Conservation (phyloP, 2,797 vertebrate species). For the Taeniopygia guttata region DNA sequence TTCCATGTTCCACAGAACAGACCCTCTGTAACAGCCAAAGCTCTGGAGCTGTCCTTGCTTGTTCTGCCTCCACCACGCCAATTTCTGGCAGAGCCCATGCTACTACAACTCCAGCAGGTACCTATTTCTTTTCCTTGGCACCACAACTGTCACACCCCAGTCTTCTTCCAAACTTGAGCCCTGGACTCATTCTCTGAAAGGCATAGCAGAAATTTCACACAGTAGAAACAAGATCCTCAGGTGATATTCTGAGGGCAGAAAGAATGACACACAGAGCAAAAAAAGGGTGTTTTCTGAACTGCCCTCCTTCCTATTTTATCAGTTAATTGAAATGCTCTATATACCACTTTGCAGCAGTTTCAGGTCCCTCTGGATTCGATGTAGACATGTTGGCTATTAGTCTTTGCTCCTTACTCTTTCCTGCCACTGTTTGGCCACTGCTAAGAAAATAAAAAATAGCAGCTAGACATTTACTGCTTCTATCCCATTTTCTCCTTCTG, state of each 20-base stretch:
- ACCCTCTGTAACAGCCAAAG: neutral
- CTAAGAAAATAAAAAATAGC: neutral
- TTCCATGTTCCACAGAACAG: fast-evolving
- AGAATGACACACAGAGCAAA: neutral
- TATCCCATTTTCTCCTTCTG: neutral
- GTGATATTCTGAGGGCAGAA: neutral
- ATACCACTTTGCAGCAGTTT: neutral
- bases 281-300: neutral
- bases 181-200: neutral
- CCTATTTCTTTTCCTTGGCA: neutral
- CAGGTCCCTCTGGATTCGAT: neutral
- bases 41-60: neutral
- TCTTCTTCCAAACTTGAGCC: neutral
- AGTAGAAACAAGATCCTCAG: neutral
- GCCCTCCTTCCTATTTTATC: neutral
- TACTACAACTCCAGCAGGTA: neutral
- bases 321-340: neutral
- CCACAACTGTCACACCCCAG: neutral
- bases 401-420: neutral
- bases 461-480: neutral
- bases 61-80: neutral
- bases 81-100: neutral
- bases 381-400: neutral
- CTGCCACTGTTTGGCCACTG: neutral
- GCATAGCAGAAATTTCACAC: neutral